Evolutionary conservation across 1,140 invertebrate species (phyloP), one percentile per base, ranked within the genome.

Genomic region (Brachionus paranguensis): DNA sequence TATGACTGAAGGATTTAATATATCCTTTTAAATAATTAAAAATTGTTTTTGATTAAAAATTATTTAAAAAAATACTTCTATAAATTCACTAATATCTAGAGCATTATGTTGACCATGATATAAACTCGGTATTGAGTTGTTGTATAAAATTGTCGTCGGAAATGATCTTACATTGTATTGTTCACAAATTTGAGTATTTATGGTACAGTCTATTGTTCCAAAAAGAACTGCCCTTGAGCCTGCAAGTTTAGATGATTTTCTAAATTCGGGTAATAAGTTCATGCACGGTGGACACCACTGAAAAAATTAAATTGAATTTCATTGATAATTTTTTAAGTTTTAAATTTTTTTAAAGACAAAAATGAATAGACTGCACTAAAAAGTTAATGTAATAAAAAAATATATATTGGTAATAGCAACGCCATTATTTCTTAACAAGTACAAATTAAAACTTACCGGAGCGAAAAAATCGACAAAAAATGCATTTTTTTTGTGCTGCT

Each of bases 381-480:
- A 37, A 37, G 29, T 33, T 29, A 2, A 24, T 12, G 1, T 10
- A 29, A 4, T 27, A 8, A 33, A 24, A n/a, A 65, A 24, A 27
- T 27, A 27, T 64, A 8, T 10, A 24, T 11, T 17, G 10, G 8
- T 3, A 64, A 27, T 64, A 6, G 20, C 14, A 64, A 64, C 17
- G 60, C 11, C 24, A 24, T 27, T 7, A 65, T 27, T 24, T 65
- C 0, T 65, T 10, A 65, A 65, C 27, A 65, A 65, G 14, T 27
- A 37, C 33, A 37, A 14, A 47, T 12, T 33, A 43, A 17, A 72
- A 50, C 45, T 76, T 50, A 76, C 72, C 10, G 94, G 93, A 4
- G 93, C 93, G 89, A 93, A 94, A 90, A 94, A 94, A 86, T 94
- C 93, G 33, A 95, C 91, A 86, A 94, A 92, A 93, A 93, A 93